phyloP scores from a whole-genome alignment of 2,113 vertebrate genomes.

The Mirounga angustirostris region DNA sequence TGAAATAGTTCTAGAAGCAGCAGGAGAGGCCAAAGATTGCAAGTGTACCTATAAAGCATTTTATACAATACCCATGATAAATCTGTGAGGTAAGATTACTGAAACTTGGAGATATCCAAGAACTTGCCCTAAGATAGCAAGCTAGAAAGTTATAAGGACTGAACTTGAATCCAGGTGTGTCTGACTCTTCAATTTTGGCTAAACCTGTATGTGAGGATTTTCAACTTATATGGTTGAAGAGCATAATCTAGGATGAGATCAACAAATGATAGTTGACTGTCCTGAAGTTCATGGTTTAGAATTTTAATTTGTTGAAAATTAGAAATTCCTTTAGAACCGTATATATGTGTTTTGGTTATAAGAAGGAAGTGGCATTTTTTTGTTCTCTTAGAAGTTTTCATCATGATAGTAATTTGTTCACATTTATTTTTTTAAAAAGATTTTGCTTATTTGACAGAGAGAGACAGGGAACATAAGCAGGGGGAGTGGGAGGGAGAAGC shows the following conservation, averaged over 20 bases:
- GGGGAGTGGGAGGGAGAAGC: no score
- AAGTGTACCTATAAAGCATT: background rate
- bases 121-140: background rate
- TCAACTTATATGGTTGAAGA: background rate
- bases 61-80: background rate
- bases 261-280: background rate
- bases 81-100: background rate
- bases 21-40: background rate
- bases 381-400: background rate
- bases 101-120: background rate
- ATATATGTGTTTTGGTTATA: background rate
- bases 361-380: slow-evolving; percentile 33
- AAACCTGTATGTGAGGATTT: background rate
- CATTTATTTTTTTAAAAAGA: no score
- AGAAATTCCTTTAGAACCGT: background rate
- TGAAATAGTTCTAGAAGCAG: background rate
- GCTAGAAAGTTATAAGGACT: background rate
- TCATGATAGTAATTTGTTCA: background rate
- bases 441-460: no score
- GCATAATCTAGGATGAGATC: background rate
- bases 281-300: background rate
- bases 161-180: background rate
- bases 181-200: slow-evolving; percentile 17
- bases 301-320: slow-evolving; percentile 49
- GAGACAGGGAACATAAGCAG: no score